phyloP scores from a whole-genome alignment of 2,113 vertebrate genomes.

The Stigmatopora nigra region DNA sequence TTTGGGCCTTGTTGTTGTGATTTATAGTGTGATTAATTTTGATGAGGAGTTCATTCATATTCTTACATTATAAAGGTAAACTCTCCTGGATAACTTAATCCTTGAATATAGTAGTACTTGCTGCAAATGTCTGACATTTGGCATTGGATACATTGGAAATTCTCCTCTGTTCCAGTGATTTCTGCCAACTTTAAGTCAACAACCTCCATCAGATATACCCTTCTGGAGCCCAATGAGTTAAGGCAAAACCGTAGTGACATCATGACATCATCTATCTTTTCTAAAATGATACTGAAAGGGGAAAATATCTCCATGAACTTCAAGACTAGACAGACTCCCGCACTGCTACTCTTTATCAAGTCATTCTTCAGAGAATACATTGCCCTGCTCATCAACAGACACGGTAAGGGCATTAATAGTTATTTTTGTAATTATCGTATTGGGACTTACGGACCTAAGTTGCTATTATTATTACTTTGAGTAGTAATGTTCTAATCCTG shows the following conservation, averaged over 20 bases:
- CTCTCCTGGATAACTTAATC: too few species aligned
- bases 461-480: not conserved
- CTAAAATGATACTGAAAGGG: constrained; percentile 73
- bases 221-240: constrained; percentile 78
- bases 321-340: constrained; percentile 77
- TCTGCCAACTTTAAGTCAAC: constrained; percentile 82
- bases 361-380: constrained; percentile 84
- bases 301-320: constrained; percentile 82
- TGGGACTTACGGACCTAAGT: too few species aligned
- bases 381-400: constrained; percentile 76
- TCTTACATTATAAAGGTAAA: too few species aligned
- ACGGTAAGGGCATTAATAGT: constrained; percentile 69
- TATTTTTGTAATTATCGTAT: too few species aligned
- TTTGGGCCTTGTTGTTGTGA: too few species aligned
- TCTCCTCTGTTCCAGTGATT: constrained; percentile 75
- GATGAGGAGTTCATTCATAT: too few species aligned
- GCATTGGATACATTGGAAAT: not conserved
- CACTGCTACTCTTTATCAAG: constrained; percentile 78
- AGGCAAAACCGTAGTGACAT: constrained; percentile 74
- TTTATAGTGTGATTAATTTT: too few species aligned
- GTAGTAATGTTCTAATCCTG: not conserved
- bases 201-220: constrained; percentile 78
- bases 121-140: not conserved
- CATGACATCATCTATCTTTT: constrained; percentile 74
- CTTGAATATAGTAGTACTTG: not conserved